Conservation (phyloP, 2,888 invertebrate genomes). For the Lepas anatifera region DNA sequence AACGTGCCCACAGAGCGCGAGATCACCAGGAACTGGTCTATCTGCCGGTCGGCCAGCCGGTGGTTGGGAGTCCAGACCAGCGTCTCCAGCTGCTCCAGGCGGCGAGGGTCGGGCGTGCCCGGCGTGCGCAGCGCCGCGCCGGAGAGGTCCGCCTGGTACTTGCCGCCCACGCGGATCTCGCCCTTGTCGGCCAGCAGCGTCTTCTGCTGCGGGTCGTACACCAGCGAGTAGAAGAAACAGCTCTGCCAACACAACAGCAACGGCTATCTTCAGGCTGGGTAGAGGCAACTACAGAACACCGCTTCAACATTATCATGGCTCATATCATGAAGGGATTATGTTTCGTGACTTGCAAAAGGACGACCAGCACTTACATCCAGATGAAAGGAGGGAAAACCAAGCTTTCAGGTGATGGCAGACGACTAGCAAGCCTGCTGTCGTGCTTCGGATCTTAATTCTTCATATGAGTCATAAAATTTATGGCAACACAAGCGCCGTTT, state of each 20-base stretch:
- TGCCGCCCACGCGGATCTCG: slow-evolving; percentile 79
- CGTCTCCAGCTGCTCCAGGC: slow-evolving; percentile 57
- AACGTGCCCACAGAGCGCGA: slow-evolving; percentile 89
- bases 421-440: too few species aligned
- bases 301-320: too few species aligned
- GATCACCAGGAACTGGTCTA: slow-evolving; percentile 93
- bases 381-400: too few species aligned
- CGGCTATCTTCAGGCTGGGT: too few species aligned
- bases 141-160: slow-evolving; percentile 92
- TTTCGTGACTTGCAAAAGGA: too few species aligned
- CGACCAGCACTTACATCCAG: too few species aligned
- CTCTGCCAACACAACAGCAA: too few species aligned
- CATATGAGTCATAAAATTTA: too few species aligned
- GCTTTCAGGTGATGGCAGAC: too few species aligned
- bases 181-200: slow-evolving; percentile 98
- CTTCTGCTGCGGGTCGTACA: slow-evolving; percentile 98
- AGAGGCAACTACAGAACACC: not conserved
- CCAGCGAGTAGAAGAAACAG: slow-evolving; percentile 98
- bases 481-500: too few species aligned
- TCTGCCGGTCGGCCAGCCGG: slow-evolving; percentile 82
- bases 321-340: too few species aligned
- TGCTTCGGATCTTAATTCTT: too few species aligned
- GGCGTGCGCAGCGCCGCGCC: not conserved
- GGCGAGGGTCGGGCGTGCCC: slow-evolving; percentile 23
- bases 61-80: slow-evolving; percentile 91